These are phyloP conservation scores for Cataglyphis altisquamis DNA, from an alignment of 2,888 invertebrate species.

Conservation along the genomic window DNA sequence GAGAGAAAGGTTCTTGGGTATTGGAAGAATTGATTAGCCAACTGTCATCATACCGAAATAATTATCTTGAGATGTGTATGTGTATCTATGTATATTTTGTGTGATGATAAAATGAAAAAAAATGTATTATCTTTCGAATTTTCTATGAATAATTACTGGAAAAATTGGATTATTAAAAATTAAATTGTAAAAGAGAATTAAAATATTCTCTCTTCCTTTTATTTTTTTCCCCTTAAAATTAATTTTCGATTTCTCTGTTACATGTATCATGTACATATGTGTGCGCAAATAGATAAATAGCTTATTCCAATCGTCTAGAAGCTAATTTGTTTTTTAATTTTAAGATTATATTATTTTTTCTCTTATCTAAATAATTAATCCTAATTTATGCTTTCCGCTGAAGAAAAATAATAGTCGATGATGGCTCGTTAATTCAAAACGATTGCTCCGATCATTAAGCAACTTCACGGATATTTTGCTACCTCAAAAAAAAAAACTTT, in stretches of 20 bases:
- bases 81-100: background rate
- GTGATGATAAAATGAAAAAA: background rate
- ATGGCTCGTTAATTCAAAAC: background rate
- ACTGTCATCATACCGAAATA: background rate
- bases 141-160: background rate
- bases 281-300: background rate
- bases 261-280: background rate
- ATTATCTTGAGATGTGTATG: background rate
- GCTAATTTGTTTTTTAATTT: background rate
- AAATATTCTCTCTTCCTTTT: too few species aligned
- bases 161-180: background rate
- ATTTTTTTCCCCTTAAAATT: background rate
- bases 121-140: background rate
- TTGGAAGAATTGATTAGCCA: background rate
- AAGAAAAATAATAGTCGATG: background rate
- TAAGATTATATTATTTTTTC: background rate
- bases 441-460: background rate
- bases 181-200: background rate
- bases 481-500: background rate
- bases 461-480: background rate
- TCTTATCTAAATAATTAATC: background rate
- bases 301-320: background rate
- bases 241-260: background rate
- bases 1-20: constrained; percentile 6
- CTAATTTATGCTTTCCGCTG: background rate